These are phyloP conservation scores for Darevskia mixta DNA, from an alignment of 2,797 vertebrate species.

Conservation along the genomic window DNA sequence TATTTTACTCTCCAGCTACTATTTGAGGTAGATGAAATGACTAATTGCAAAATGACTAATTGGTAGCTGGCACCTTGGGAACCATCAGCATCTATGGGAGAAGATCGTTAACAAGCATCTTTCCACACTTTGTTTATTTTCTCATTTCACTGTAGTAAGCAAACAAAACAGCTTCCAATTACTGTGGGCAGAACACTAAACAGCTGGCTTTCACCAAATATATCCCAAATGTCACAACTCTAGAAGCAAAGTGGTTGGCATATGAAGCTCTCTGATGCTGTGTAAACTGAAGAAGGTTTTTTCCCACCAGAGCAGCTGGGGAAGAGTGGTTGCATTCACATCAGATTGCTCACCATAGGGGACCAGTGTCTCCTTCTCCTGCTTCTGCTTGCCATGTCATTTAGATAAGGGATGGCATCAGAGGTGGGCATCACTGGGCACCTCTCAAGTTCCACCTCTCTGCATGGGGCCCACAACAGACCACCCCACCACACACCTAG, in stretches of 20 bases:
- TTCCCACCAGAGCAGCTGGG: not conserved
- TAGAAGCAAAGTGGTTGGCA: not conserved
- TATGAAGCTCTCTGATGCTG: not conserved
- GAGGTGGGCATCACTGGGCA: not conserved
- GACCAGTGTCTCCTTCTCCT: not conserved
- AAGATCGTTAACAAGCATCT: not conserved
- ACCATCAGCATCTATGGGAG: not conserved
- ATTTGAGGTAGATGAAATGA: slow-evolving; percentile 1
- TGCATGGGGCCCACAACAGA: not conserved
- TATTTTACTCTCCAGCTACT: too few relatives aligned
- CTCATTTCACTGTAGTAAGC: not conserved
- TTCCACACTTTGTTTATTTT: not conserved
- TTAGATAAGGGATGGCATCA: not conserved
- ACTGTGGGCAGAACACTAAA: not conserved
- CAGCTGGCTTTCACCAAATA: slow-evolving; percentile 4
- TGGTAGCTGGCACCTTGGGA: not conserved
- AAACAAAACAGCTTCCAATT: slow-evolving; percentile 3
- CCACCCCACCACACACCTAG: too few relatives aligned
- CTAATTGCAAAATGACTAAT: slow-evolving; percentile 9
- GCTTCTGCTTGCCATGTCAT: not conserved
- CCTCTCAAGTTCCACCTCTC: too few relatives aligned
- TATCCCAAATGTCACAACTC: not conserved
- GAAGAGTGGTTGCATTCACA: not conserved
- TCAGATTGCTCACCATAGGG: not conserved
- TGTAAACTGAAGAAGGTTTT: not conserved